These are phyloP conservation scores for Geococcyx californianus DNA, from an alignment of 2,113 vertebrate species.

Conservation along the genomic window DNA sequence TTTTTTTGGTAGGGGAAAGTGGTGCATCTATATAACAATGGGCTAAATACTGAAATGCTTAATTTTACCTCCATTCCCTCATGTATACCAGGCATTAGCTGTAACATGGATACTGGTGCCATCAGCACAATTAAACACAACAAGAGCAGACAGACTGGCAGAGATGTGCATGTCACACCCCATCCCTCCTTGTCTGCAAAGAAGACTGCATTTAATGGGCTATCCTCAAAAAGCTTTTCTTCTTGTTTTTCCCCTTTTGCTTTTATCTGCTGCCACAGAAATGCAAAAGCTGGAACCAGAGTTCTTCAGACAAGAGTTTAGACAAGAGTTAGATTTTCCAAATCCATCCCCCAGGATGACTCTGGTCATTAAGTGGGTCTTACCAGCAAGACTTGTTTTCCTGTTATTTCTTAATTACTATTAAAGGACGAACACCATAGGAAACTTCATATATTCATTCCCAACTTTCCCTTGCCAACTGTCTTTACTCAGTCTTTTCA, in stretches of 20 bases:
- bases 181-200: neutral
- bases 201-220: neutral
- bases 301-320: neutral
- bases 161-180: neutral
- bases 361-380: neutral
- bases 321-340: neutral
- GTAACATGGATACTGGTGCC: neutral
- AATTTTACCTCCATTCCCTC: neutral
- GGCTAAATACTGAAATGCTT: neutral
- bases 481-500: neutral
- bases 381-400: neutral
- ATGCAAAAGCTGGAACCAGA: rapidly evolving
- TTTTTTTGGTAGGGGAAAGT: neutral
- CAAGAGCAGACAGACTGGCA: neutral
- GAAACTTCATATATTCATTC: neutral
- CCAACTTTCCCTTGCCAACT: neutral
- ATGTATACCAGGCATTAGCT: neutral
- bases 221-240: neutral
- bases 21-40: neutral
- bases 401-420: neutral
- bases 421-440: neutral
- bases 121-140: neutral
- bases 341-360: neutral
- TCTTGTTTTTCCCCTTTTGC: neutral
- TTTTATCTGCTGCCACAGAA: neutral